Evolutionary conservation across 1,140 invertebrate genomes (phyloP).

Genomic region (Nymphalis io): DNA sequence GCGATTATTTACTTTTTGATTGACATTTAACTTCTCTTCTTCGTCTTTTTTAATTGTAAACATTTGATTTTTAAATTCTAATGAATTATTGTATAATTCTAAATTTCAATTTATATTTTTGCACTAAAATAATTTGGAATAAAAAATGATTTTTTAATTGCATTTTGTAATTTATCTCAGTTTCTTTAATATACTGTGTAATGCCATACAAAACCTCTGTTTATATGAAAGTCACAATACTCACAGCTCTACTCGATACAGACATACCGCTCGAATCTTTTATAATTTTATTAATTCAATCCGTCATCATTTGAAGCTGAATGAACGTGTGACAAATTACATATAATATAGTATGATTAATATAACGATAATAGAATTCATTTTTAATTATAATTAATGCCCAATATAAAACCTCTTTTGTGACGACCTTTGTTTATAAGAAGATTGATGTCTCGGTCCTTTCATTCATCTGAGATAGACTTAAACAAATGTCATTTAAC

Average conservation of each 20-base stretch:
- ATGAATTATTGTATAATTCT: no score
- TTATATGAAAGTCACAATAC: conserved; percentile 55
- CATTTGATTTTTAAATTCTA: no score
- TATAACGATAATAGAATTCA: conserved; percentile 42
- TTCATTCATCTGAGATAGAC: not conserved
- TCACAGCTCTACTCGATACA: conserved; percentile 43
- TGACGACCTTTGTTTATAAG: conserved; percentile 7
- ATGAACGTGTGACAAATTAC: conserved; percentile 41
- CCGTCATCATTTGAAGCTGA: conserved; percentile 40
- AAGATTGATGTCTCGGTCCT: conserved; percentile 6
- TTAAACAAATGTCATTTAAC: not conserved
- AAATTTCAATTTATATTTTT: no score
- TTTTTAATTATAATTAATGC: conserved; percentile 48
- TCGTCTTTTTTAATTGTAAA: no score
- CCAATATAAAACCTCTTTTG: conserved; percentile 23
- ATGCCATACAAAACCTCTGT: conserved; percentile 46
- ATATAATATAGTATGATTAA: conserved; percentile 44
- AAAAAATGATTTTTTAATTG: no score
- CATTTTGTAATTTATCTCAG: not conserved
- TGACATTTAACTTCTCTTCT: no score
- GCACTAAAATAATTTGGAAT: no score
- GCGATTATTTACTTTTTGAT: no score
- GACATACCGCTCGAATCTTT: conserved; percentile 45
- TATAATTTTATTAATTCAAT: conserved; percentile 64
- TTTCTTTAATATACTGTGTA: conserved; percentile 42